Base-by-base conservation (phyloP, 2,797 vertebrate genomes). In the Pitangus sulphuratus region DNA sequence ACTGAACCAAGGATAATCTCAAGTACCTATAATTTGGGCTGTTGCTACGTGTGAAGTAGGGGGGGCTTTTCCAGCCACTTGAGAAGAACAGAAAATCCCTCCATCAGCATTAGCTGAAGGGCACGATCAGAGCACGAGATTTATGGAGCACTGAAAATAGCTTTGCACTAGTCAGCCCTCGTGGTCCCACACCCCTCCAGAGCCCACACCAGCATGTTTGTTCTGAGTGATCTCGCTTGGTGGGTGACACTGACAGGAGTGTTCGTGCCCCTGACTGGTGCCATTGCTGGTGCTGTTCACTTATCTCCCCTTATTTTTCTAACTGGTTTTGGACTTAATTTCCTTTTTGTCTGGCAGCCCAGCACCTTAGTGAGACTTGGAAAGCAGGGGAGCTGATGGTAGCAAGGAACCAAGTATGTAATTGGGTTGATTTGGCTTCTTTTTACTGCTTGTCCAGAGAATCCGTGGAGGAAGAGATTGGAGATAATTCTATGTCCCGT, bases 71-170 rank as follows among this genome's bases (percentile, higher is more conserved):
- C 48, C 22, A 60, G 39, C 53, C 39, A 15, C 56, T 50, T 77
- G 61, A 87, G 82, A 53, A 89, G 66, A 82, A 30, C 68, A 83
- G 75, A 92, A 90, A 92, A 91, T 85, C 71, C n/a, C 14, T 87
- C 45, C 31, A 18, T 90, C 86, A 87, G 77, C 75, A 57, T 60
- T 77, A 77, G 47, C 14, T 6, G 13, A 76, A 77, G 56, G 56
- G 71, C 37, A 24, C 20, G 57, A 81, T 90, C 60, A 42, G 71
- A 87, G 48, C 13, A 7, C 0, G 1, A 75, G 90, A 58, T 92
- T 91, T 87, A 44, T 85, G 42, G 65, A 87, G 64, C 35, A 13
- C 89, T 95, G 42, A 42, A 95, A 96, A 81, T 92, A 95, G 47
- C 50, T 91, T 75, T 89, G 57, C 45, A 44, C 12, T n/a, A 71